phyloP scores from a whole-genome alignment of 2,113 vertebrate species.

The human region DNA sequence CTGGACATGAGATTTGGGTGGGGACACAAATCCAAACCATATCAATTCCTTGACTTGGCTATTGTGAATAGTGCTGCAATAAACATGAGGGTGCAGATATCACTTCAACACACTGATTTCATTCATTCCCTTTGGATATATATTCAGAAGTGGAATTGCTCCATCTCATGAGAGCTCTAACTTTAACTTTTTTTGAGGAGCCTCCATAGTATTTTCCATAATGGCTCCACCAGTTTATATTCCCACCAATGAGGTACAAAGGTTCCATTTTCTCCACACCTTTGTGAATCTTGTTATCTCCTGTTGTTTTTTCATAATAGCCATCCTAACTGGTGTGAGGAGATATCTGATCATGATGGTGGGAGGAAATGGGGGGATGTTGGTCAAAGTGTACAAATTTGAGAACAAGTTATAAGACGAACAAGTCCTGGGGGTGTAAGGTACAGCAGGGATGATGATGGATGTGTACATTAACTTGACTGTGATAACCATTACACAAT shows the following conservation, averaged over 20 bases:
- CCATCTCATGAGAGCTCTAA: not conserved
- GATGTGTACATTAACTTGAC: not conserved
- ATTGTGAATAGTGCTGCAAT: not conserved
- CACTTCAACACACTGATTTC: not conserved
- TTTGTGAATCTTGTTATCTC: not conserved
- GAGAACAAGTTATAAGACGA: not conserved
- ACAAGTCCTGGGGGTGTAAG: not conserved
- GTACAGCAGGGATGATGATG: not conserved
- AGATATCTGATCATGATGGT: too few species aligned
- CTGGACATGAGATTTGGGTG: too few species aligned
- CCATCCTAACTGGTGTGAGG: not conserved
- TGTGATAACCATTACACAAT: not conserved
- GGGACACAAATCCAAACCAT: too few species aligned
- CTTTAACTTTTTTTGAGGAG: not conserved
- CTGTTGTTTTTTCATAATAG: not conserved
- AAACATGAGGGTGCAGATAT: not conserved
- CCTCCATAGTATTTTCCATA: not conserved
- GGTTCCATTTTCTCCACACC: not conserved
- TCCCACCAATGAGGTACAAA: rapidly evolving
- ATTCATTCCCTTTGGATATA: not conserved
- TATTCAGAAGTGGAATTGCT: not conserved
- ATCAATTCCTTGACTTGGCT: not conserved
- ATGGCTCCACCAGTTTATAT: too few species aligned
- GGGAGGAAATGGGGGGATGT: too few species aligned
- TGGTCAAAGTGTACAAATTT: not conserved